Conservation (phyloP, 2,888 invertebrate species). For the Drosophila flavopinicola region DNA sequence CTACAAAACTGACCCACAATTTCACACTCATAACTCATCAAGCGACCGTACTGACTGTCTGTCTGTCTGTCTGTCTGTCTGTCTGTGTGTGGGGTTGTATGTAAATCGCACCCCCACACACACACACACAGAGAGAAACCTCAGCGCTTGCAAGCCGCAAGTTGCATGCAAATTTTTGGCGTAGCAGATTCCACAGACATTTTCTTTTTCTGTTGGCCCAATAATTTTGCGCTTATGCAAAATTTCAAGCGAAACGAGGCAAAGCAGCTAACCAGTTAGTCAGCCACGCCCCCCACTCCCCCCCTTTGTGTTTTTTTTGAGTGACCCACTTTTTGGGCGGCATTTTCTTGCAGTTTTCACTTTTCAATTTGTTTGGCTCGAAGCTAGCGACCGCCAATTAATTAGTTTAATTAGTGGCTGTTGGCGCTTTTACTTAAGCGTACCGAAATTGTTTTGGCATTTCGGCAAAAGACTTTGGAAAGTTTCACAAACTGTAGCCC, state of each 20-base stretch:
- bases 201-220: conserved; percentile 26
- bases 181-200: conserved; percentile 20
- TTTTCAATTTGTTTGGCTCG: neutral
- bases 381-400: conserved; percentile 29
- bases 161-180: conserved; percentile 51
- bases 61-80: neutral
- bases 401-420: conserved; percentile 71
- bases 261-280: conserved; percentile 6
- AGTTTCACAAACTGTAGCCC: conserved; percentile 50
- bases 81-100: conserved; percentile 9
- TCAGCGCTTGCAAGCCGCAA: conserved; percentile 21
- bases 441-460: conserved; percentile 62
- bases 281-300: neutral
- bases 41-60: too few relatives aligned
- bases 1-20: conserved; percentile 44
- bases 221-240: conserved; percentile 55
- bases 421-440: conserved; percentile 43
- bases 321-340: conserved; percentile 50
- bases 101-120: conserved; percentile 15
- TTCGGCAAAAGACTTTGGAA: conserved; percentile 51
- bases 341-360: conserved; percentile 18
- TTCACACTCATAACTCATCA: conserved; percentile 29
- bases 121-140: neutral
- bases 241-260: conserved; percentile 17
- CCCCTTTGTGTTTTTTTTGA: conserved; percentile 11